phyloP scores from a whole-genome alignment of 1,140 invertebrate genomes.

The Hypsibius dujardini region DNA sequence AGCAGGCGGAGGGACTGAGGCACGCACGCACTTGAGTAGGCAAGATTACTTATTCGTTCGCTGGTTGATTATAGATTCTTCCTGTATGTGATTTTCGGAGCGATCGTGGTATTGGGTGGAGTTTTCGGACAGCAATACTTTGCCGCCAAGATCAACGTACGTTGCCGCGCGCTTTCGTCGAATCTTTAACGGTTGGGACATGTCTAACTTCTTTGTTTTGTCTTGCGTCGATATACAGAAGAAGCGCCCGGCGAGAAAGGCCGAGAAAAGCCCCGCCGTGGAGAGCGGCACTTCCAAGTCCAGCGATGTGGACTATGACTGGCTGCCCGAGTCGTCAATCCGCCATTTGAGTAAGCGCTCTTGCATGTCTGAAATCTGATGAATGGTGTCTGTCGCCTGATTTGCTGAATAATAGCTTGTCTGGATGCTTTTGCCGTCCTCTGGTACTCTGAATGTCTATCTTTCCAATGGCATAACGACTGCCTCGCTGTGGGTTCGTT shows the following conservation, averaged over 20 bases:
- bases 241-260: slow-evolving; percentile 23
- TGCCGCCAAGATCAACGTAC: slow-evolving; percentile 32
- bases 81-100: slow-evolving; percentile 79
- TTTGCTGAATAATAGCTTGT: background rate
- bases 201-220: no score
- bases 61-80: slow-evolving; percentile 45
- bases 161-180: no score
- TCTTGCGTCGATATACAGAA: slow-evolving; percentile 21
- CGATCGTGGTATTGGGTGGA: slow-evolving; percentile 62
- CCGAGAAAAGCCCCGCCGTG: slow-evolving; percentile 43
- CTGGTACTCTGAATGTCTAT: background rate
- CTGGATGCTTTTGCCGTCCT: background rate
- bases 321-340: slow-evolving; percentile 79
- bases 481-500: no score
- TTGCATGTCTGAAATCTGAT: background rate
- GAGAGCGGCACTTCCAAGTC: slow-evolving; percentile 55
- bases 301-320: slow-evolving; percentile 85
- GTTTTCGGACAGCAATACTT: slow-evolving; percentile 77
- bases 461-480: no score
- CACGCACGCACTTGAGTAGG: no score
- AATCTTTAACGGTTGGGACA: no score
- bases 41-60: slow-evolving; percentile 15
- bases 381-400: no score
- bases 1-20: no score
- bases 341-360: slow-evolving; percentile 27